Conservation (phyloP, 30 jellyfish, hydroid and myxozoan species). For the Morbakka virulenta region DNA sequence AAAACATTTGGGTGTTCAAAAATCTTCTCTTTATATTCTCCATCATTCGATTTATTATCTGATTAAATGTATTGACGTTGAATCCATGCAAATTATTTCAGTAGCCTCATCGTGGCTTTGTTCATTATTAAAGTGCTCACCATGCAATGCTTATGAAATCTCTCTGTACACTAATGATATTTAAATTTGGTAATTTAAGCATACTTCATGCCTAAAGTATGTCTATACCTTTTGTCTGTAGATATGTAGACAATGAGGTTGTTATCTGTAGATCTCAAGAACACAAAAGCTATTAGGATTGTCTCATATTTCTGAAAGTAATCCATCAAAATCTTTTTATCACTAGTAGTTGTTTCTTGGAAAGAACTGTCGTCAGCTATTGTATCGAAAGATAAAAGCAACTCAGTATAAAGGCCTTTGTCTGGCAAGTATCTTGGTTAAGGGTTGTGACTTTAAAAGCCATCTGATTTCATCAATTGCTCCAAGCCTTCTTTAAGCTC, state of each 20-base stretch:
- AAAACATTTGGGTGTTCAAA: background rate
- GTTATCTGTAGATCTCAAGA: conserved; percentile 17
- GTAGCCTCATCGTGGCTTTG: conserved; percentile 3
- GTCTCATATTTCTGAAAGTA: too few species aligned
- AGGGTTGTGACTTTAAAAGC: conserved; percentile 30
- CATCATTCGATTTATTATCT: conserved; percentile 13
- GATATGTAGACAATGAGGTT: too few species aligned
- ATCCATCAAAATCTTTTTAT: conserved; percentile 4
- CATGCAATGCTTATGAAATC: too few species aligned
- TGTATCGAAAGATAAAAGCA: too few species aligned
- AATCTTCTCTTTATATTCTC: background rate
- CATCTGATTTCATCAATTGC: conserved; percentile 24
- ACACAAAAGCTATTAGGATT: conserved; percentile 8
- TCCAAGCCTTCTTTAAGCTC: conserved; percentile 18
- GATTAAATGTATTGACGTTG: background rate
- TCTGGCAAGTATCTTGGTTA: too few species aligned
- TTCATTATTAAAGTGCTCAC: conserved; percentile 1
- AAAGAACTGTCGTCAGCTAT: too few species aligned
- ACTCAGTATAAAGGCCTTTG: too few species aligned
- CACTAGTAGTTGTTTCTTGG: conserved; percentile 4
- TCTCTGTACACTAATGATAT: too few species aligned
- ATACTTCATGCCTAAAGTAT: too few species aligned
- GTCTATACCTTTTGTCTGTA: too few species aligned
- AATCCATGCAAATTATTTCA: background rate
- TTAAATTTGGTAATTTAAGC: too few species aligned